Conservation (phyloP, 2,113 vertebrate species). For the Petrocephalus microphthalmus region DNA sequence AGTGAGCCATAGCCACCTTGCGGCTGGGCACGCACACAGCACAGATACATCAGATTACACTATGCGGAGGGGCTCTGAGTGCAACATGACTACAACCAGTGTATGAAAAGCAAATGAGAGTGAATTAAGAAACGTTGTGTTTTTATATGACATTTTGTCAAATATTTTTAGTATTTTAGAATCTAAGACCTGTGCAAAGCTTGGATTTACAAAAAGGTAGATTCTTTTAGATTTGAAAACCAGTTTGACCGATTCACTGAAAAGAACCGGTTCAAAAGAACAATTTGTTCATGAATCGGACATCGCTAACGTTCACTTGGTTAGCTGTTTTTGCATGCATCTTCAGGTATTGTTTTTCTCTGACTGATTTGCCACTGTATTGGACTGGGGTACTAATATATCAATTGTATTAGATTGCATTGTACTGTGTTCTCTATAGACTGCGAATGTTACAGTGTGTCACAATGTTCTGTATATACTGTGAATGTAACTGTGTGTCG, state of each 20-base stretch:
- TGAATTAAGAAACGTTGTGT: not conserved
- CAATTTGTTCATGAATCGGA: not conserved
- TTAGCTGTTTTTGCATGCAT: not conserved
- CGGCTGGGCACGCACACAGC: no score
- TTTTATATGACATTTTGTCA: not conserved
- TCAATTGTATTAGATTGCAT: not conserved
- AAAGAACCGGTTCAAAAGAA: not conserved
- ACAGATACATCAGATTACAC: no score
- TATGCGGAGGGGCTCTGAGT: not conserved
- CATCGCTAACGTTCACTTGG: not conserved
- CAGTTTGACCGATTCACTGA: no score
- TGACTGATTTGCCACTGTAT: not conserved
- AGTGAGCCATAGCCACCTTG: no score
- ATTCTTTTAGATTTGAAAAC: not conserved
- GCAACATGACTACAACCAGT: not conserved
- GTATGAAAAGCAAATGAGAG: not conserved
- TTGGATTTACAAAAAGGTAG: not conserved
- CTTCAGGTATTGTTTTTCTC: not conserved
- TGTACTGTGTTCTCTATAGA: not conserved
- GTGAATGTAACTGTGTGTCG: no score
- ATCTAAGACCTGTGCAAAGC: not conserved
- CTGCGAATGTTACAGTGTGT: not conserved
- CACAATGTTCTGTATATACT: not conserved
- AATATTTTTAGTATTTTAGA: not conserved
- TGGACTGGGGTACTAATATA: not conserved